Evolutionary conservation across 2,113 vertebrate species (phyloP), one percentile per base, ranked within the genome.

Genomic region (Campylomormyrus tamandua): DNA sequence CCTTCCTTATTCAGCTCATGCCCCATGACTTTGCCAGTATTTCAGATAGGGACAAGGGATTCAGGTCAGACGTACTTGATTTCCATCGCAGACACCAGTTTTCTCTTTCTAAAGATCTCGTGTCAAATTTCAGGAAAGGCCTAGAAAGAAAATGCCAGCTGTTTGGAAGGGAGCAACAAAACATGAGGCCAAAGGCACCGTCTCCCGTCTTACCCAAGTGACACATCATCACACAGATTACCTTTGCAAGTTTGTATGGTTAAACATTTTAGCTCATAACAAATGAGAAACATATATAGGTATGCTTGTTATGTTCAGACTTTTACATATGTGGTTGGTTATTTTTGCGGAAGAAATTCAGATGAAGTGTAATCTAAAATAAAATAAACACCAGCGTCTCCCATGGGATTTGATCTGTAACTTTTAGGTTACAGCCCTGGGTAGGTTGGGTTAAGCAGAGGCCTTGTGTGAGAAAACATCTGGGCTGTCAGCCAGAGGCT

Each of bases 81-180:
- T 87, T 53, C 85, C 31, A 53, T 35, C 24, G 50, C 85, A 53
- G 50, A 87, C 24, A 24, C 50, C 53, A 52, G 50, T 27, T 19
- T 49, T 86, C 85, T 35, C 50, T 87, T 87, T 87, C 49, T 31
- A 53, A 87, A 87, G 31, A 17, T 87, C 46, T 53, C 5, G 31
- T 53, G 49, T 87, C 27, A 53, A 35, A 39, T 53, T 53, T 35
- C 85, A 87, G 48, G 50, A 87, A 87, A 87, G 85, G 85, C 74
- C 31, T 42, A 42, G 74, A 80, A 39, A 80, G 35, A 42, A 80
- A 80, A 80, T 35, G 74, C 35, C 17, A 80, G 66, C 66, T n/a
- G n/a, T 35, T 74, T 27, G 9, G n/a, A 74, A 35, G 5, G 15
- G 74, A 80, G 74, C 74, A 19, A 8, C 15, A 80, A 19, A 39